Percentiles rank a stretch among this genome's conserved stretches.
These are phyloP conservation scores for Characodon lateralis DNA, from an alignment of 2,797 vertebrate genomes.

Conservation along the genomic window DNA sequence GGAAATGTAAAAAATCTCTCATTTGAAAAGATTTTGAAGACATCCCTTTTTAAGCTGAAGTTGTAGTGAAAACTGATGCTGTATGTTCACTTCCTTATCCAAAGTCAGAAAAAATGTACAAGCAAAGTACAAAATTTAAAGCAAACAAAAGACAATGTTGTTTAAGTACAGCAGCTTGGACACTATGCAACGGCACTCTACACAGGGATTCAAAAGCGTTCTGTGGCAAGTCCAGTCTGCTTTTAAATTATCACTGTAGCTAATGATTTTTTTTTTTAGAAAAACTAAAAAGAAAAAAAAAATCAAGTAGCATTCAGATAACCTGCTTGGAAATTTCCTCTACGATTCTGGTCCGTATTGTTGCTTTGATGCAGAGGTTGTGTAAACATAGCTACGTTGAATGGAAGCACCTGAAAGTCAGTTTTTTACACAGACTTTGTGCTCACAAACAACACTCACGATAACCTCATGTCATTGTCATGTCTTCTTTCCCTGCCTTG, in stretches of 20 bases:
- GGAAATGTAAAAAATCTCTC: constrained; percentile 14
- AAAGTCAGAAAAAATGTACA: background rate
- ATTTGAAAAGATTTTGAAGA: background rate
- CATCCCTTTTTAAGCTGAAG: background rate
- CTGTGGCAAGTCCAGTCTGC: no score
- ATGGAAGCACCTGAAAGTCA: background rate
- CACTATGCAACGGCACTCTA: no score
- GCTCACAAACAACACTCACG: background rate
- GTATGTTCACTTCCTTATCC: background rate
- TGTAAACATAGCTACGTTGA: background rate
- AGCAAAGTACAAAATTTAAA: no score
- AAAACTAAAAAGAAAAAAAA: background rate
- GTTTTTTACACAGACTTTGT: background rate
- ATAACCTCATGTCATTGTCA: background rate
- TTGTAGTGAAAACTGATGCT: background rate
- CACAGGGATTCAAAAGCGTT: no score
- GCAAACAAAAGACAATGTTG: no score
- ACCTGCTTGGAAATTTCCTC: background rate
- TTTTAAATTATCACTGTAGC: no score
- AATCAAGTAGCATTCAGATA: background rate
- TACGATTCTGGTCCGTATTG: background rate
- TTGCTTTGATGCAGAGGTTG: background rate
- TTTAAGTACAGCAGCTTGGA: no score
- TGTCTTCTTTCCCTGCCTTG: background rate
- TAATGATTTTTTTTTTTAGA: background rate